phyloP scores from a whole-genome alignment of 1,140 invertebrate species.

The Platyscapa corneri region DNA sequence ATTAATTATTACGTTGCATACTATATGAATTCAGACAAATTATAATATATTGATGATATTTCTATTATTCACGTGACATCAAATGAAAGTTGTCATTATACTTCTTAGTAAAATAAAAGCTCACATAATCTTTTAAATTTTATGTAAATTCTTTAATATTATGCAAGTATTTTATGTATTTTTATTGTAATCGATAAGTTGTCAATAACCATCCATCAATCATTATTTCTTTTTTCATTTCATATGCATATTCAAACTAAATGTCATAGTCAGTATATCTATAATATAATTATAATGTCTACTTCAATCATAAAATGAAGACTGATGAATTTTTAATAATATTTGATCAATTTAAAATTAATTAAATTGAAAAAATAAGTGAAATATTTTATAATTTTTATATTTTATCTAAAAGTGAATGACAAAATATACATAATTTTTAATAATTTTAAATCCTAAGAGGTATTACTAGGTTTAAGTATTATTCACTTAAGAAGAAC shows the following conservation, averaged over 20 bases:
- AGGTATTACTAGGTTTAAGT: too few species aligned
- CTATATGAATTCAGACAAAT: too few species aligned
- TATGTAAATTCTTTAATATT: background rate
- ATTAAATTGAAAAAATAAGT: background rate
- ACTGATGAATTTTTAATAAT: background rate
- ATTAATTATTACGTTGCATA: too few species aligned
- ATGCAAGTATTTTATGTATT: background rate
- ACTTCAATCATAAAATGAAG: background rate
- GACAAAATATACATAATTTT: too few species aligned
- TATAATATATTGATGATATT: background rate
- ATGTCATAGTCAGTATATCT: background rate
- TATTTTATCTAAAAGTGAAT: too few species aligned
- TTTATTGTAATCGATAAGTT: background rate
- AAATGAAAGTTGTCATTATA: too few species aligned
- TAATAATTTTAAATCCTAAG: too few species aligned
- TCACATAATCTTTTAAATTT: background rate
- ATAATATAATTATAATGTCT: background rate
- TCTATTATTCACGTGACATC: too few species aligned
- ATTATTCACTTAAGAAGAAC: too few species aligned
- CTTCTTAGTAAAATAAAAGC: background rate
- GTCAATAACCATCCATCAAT: slow-evolving; percentile 19
- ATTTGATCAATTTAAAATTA: background rate
- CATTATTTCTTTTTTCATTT: slow-evolving; percentile 2
- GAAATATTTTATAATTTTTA: background rate
- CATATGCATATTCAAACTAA: background rate